phyloP scores from a whole-genome alignment of 37 sponge, comb jelly and placozoan species.

The Petrosia ficiformis region DNA sequence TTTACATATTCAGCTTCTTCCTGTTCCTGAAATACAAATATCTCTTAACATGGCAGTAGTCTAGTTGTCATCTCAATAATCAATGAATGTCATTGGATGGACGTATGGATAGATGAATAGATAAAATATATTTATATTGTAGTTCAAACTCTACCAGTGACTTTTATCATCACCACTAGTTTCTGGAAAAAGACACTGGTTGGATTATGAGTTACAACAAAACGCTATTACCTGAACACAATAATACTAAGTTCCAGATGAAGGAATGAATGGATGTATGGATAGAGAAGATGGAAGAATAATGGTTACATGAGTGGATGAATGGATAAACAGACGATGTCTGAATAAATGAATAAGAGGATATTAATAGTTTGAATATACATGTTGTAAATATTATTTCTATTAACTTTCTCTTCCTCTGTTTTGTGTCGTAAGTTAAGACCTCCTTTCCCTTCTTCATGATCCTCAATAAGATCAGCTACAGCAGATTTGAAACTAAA shows the following conservation, averaged over 20 bases:
- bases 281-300: conserved; percentile 21
- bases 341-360: not conserved
- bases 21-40: conserved; percentile 18
- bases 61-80: not conserved
- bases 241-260: not conserved
- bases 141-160: no score
- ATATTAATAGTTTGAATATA: no score
- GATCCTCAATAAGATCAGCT: conserved; percentile 22
- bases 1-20: conserved; percentile 81
- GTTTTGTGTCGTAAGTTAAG: conserved; percentile 64
- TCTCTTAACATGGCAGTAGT: not conserved
- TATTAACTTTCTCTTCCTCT: conserved; percentile 50
- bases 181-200: no score
- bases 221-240: no score
- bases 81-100: no score
- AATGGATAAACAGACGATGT: conserved; percentile 25
- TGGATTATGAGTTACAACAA: no score
- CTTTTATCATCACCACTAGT: no score
- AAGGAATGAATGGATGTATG: not conserved
- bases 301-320: conserved; percentile 9
- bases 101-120: not conserved
- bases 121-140: not conserved
- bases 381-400: no score
- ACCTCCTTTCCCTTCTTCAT: conserved; percentile 28
- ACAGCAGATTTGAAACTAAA: no score